Conservation (phyloP, 2,797 vertebrate species). For the Macroramphosus scolopax region DNA sequence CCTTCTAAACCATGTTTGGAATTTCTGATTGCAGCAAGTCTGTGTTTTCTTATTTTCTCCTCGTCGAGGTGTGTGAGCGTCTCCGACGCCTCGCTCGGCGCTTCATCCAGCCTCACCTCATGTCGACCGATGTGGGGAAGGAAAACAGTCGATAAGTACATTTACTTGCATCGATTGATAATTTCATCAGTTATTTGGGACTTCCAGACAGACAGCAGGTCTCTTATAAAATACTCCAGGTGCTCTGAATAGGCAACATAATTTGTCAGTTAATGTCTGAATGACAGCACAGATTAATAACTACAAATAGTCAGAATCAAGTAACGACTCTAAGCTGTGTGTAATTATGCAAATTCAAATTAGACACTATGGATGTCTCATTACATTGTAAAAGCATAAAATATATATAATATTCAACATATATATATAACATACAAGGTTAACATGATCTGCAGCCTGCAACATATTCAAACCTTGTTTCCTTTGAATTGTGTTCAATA, state of each 20-base stretch:
- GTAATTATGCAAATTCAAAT: conserved; percentile 12
- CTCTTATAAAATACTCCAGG: no score
- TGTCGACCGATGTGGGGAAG: no score
- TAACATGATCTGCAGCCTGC: no score
- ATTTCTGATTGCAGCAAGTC: conserved; percentile 68
- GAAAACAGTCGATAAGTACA: no score
- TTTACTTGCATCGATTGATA: no score
- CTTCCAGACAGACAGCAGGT: no score
- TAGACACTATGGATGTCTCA: not conserved
- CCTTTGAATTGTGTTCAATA: no score
- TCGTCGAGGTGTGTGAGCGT: conserved; percentile 19
- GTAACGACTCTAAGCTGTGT: not conserved
- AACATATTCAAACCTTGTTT: no score
- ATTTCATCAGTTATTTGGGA: no score
- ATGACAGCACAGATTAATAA: not conserved
- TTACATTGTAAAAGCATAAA: not conserved
- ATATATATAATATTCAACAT: not conserved
- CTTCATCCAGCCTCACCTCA: no score
- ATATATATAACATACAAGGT: no score
- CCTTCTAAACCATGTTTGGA: conserved; percentile 50
- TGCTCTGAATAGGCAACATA: no score
- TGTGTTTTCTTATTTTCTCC: conserved; percentile 40
- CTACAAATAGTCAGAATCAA: not conserved
- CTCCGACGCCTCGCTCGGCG: conserved; percentile 1
- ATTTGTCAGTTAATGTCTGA: not conserved